phyloP scores from a whole-genome alignment of 2,888 invertebrate genomes.

The Adelphocoris suturalis region DNA sequence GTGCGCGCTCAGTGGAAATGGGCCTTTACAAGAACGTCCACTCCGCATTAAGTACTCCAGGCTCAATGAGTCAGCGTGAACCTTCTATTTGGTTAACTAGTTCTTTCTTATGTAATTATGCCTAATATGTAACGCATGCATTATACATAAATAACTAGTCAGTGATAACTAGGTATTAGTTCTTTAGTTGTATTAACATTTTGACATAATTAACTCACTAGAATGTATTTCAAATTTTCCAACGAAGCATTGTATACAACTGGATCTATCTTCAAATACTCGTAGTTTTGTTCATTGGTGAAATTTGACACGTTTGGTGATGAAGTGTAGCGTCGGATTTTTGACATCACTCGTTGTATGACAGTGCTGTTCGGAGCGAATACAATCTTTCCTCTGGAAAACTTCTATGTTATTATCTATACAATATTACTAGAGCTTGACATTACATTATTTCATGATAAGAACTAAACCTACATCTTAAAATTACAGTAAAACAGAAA shows the following conservation, averaged over 20 bases:
- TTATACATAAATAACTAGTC: too few species aligned
- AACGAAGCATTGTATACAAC: slow-evolving; percentile 27
- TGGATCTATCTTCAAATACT: slow-evolving; percentile 57
- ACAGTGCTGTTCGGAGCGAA: slow-evolving; percentile 85
- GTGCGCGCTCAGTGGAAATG: too few species aligned
- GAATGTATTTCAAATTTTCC: slow-evolving; percentile 32
- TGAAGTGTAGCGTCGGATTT: slow-evolving; percentile 78
- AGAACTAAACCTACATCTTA: too few species aligned
- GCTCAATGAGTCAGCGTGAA: too few species aligned
- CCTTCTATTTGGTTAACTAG: too few species aligned
- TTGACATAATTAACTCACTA: neutral
- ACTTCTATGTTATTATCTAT: neutral
- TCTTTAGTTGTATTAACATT: neutral
- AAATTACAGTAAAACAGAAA: too few species aligned
- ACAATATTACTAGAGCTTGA: neutral
- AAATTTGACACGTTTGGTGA: slow-evolving; percentile 47
- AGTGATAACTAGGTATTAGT: too few species aligned
- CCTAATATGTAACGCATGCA: too few species aligned
- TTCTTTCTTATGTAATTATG: too few species aligned
- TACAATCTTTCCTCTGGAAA: slow-evolving; percentile 86
- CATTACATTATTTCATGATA: too few species aligned
- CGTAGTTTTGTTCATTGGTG: slow-evolving; percentile 42
- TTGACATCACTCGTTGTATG: slow-evolving; percentile 82
- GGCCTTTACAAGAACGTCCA: too few species aligned
- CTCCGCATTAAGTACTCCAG: too few species aligned